phyloP scores from a whole-genome alignment of 2,888 invertebrate genomes.

The Silvanus unidentatus region DNA sequence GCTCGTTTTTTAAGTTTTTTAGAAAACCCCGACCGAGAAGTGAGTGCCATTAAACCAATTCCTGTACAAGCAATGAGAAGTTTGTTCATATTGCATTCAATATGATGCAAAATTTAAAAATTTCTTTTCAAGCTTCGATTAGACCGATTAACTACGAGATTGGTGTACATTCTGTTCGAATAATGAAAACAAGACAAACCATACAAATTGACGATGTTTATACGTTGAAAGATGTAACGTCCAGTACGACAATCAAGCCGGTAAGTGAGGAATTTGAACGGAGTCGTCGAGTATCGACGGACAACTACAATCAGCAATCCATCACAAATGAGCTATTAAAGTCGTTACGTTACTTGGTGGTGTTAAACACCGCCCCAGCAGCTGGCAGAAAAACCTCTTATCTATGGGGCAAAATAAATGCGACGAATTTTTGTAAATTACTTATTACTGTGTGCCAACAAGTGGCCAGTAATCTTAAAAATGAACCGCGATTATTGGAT shows the following conservation, averaged over 20 bases:
- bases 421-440: slow-evolving; percentile 46
- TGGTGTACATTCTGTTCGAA: slow-evolving; percentile 54
- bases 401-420: slow-evolving; percentile 38
- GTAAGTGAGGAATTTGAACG: slow-evolving; percentile 28
- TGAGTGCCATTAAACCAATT: too few relatives aligned
- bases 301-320: slow-evolving; percentile 51
- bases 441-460: slow-evolving; percentile 50
- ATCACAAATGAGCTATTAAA: slow-evolving; percentile 55
- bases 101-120: background rate
- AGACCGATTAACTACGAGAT: slow-evolving; percentile 44
- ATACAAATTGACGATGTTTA: slow-evolving; percentile 53
- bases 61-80: too few relatives aligned
- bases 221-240: slow-evolving; percentile 30
- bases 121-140: background rate
- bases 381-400: slow-evolving; percentile 26
- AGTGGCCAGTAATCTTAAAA: slow-evolving; percentile 47
- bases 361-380: slow-evolving; percentile 20
- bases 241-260: slow-evolving; percentile 29
- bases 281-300: slow-evolving; percentile 43
- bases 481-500: slow-evolving; percentile 51
- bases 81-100: too few relatives aligned
- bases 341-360: slow-evolving; percentile 50
- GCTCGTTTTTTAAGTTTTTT: too few relatives aligned
- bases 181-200: slow-evolving; percentile 52
- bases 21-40: too few relatives aligned